Evolutionary conservation across 1,140 invertebrate genomes (phyloP).

Genomic region (Plutomurus gul): DNA sequence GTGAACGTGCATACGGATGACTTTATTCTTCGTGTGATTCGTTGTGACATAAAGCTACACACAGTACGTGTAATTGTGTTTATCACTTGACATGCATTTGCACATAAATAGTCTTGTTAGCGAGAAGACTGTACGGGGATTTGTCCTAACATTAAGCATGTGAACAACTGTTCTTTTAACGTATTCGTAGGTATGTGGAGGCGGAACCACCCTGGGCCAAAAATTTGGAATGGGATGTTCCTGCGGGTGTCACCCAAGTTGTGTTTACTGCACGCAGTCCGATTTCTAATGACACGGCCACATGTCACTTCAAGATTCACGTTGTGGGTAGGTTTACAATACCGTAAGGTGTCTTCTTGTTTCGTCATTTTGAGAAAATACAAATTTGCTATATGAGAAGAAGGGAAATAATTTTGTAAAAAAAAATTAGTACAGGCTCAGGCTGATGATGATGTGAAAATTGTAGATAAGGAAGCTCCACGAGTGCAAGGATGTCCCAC

Average conservation of each 20-base stretch:
- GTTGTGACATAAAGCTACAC: constrained; percentile 49
- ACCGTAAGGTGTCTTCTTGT: too few relatives aligned
- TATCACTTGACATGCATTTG: constrained; percentile 34
- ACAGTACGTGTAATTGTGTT: constrained; percentile 24
- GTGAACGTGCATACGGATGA: not conserved
- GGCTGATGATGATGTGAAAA: too few relatives aligned
- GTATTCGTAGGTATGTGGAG: constrained; percentile 63
- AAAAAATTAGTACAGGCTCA: too few relatives aligned
- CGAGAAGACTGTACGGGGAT: not conserved
- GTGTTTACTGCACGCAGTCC: constrained; percentile 67
- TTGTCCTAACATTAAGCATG: not conserved
- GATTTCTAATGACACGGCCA: constrained; percentile 62
- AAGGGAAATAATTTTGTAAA: not conserved
- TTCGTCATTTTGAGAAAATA: not conserved
- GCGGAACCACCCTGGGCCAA: constrained; percentile 69
- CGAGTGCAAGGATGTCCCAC: constrained; percentile 66
- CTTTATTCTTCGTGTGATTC: constrained; percentile 38
- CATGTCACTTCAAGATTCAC: constrained; percentile 67
- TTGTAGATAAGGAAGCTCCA: constrained; percentile 65
- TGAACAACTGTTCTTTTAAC: too few relatives aligned
- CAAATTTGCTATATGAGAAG: not conserved
- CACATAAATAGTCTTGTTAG: not conserved
- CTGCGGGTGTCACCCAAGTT: constrained; percentile 64
- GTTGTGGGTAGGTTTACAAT: constrained; percentile 63
- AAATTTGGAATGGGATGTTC: constrained; percentile 66